Conservation (phyloP, 2,113 vertebrate species). For the Parus major region DNA sequence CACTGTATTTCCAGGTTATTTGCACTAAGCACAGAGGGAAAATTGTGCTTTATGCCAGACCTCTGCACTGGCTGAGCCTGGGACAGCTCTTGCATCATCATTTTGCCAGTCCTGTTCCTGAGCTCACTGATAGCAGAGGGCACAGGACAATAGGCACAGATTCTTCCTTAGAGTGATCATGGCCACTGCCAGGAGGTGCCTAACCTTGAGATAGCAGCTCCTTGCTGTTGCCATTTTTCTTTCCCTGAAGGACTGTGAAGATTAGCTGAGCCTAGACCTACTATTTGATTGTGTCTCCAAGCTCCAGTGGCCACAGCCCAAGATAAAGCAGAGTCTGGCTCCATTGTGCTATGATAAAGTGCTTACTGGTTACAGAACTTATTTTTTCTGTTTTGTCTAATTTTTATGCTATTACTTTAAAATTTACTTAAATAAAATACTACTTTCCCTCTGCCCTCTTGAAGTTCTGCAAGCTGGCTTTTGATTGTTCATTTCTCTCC, state of each 20-base stretch:
- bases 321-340: neutral
- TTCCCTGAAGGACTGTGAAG: neutral
- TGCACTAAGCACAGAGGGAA: neutral
- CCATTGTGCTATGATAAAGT: neutral
- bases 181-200: neutral
- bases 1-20: neutral
- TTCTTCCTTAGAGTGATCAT: neutral
- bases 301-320: neutral
- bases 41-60: neutral
- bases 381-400: neutral
- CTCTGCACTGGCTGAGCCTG: neutral
- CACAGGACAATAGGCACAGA: neutral
- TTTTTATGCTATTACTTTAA: neutral
- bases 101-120: neutral
- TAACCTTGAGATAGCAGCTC: neutral
- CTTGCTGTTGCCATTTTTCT: neutral
- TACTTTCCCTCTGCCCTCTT: neutral
- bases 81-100: neutral
- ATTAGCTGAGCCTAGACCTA: neutral
- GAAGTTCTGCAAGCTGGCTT: neutral
- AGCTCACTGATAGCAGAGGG: neutral
- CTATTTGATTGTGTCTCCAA: neutral
- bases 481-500: neutral
- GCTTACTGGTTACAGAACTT: neutral
- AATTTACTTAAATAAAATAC: conserved; percentile 33